A percentile compares a stretch with the other conserved stretches of the same genome.
Evolutionary conservation across 2,888 invertebrate species (phyloP).

Genomic region (Aplocera efformata): DNA sequence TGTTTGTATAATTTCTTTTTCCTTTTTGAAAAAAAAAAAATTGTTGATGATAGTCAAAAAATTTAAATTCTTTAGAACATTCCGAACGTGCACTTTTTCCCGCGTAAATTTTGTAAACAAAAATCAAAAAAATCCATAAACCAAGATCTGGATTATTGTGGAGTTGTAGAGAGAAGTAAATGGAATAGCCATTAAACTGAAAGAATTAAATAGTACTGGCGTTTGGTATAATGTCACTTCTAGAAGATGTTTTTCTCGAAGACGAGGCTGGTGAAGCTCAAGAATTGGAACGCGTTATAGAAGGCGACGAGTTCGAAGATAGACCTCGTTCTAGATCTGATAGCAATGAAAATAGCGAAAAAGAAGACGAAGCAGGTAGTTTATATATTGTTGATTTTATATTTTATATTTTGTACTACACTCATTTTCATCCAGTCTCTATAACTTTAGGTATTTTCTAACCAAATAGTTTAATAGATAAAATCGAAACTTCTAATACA

Average conservation of each 20-base stretch:
- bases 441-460: no score
- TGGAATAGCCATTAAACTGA: neutral
- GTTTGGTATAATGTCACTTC: slow-evolving; percentile 61
- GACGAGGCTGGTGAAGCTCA: slow-evolving; percentile 69
- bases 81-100: slow-evolving; percentile 12
- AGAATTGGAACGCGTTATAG: slow-evolving; percentile 67
- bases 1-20: no score
- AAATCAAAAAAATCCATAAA: slow-evolving; percentile 1
- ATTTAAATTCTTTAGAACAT: no score
- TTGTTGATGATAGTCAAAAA: no score
- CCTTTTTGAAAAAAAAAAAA: no score
- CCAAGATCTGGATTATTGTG: no score
- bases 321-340: slow-evolving; percentile 55
- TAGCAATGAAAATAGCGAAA: slow-evolving; percentile 62
- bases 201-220: no score
- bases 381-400: slow-evolving; percentile 6
- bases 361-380: slow-evolving; percentile 68
- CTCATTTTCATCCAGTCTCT: no score
- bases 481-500: no score
- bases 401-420: no score
- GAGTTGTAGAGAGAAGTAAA: neutral
- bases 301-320: slow-evolving; percentile 74
- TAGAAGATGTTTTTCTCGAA: slow-evolving; percentile 70
- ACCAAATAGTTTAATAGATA: no score
- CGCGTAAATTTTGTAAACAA: slow-evolving; percentile 3